These are phyloP conservation scores for Fregetta grallaria DNA, from an alignment of 2,113 vertebrate species.

Conservation along the genomic window DNA sequence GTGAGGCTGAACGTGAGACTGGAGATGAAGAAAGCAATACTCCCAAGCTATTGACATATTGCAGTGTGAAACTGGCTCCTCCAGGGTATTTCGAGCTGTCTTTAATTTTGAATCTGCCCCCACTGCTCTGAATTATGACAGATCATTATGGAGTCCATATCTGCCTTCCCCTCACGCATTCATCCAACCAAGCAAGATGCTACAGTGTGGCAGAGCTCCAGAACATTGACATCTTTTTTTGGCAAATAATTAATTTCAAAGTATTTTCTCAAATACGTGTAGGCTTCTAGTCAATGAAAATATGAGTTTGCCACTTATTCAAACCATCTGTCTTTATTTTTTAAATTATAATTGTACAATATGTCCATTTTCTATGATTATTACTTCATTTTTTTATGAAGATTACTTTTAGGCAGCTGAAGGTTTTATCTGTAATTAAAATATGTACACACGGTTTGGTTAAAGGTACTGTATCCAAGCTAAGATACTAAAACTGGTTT, in stretches of 20 bases:
- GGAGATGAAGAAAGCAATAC: background rate
- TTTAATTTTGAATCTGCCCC: slow-evolving; percentile 1
- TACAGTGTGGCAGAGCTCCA: slow-evolving; percentile 12
- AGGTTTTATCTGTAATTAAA: background rate
- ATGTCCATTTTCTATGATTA: slow-evolving; percentile 30
- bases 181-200: slow-evolving; percentile 39
- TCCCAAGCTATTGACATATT: background rate
- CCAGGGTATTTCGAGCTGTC: background rate
- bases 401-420: background rate
- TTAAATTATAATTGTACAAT: slow-evolving; percentile 44
- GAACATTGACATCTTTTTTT: slow-evolving; percentile 63
- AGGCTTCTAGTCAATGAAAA: slow-evolving; percentile 59
- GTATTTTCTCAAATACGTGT: slow-evolving; percentile 55
- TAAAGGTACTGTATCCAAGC: background rate
- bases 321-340: slow-evolving; percentile 46
- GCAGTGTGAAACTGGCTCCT: background rate
- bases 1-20: background rate
- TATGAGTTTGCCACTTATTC: slow-evolving; percentile 61
- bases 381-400: background rate
- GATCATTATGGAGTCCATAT: background rate
- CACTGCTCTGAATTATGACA: slow-evolving; percentile 1
- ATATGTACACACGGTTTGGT: background rate
- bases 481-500: background rate
- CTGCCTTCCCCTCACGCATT: slow-evolving; percentile 37
- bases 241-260: slow-evolving; percentile 63